Conservation (phyloP, 1,140 invertebrate genomes). For the Pogonognathellus flavescens region DNA sequence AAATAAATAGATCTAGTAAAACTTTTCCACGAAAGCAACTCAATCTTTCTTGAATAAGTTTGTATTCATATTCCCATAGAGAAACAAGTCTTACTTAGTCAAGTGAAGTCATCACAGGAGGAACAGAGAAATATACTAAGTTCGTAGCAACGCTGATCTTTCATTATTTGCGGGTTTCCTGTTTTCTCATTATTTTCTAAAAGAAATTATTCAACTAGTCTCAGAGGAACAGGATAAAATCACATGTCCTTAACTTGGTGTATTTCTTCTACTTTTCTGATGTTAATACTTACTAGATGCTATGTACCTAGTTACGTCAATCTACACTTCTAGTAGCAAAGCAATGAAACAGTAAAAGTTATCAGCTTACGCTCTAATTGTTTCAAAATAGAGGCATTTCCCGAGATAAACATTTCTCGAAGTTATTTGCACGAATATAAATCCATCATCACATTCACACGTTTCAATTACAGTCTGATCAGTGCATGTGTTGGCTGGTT, state of each 20-base stretch:
- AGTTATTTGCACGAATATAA: conserved; percentile 47
- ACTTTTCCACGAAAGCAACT: conserved; percentile 14
- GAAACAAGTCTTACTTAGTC: background rate
- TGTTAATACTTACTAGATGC: too few species aligned
- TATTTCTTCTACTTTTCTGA: too few species aligned
- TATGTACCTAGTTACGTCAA: too few species aligned
- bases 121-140: too few species aligned
- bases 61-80: conserved; percentile 23
- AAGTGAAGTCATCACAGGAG: background rate
- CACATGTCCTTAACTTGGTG: too few species aligned
- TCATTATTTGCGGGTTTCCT: background rate
- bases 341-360: background rate
- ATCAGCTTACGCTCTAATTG: conserved; percentile 46
- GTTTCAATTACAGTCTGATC: conserved; percentile 17
- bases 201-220: conserved; percentile 22
- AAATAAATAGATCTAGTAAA: background rate
- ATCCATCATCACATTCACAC: conserved; percentile 45
- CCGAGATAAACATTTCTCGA: conserved; percentile 28
- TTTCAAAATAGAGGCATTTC: conserved; percentile 34
- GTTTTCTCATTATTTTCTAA: conserved; percentile 30
- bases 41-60: conserved; percentile 1
- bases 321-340: background rate
- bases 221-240: background rate
- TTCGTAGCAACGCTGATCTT: too few species aligned
- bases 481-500: background rate